Percentiles rank a stretch among this genome's conserved stretches.
These are phyloP conservation scores for Tridacna gigas DNA, from an alignment of 2,888 invertebrate species.

Conservation along the genomic window DNA sequence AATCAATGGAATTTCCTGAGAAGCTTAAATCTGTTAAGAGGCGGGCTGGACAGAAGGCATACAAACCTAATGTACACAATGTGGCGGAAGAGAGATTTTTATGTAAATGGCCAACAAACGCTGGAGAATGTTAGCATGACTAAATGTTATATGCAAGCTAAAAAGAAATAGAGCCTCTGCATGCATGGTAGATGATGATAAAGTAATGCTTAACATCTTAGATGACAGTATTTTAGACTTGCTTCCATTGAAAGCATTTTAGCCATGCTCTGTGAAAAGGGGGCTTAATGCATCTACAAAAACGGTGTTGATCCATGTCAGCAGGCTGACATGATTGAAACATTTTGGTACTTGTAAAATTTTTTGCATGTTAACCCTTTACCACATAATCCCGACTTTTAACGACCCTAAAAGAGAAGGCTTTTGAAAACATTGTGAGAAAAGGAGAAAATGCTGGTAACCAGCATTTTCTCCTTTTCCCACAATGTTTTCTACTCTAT, in stretches of 20 bases:
- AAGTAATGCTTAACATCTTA: too few relatives aligned
- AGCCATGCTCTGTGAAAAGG: too few relatives aligned
- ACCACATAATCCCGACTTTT: too few relatives aligned
- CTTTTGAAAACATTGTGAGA: not conserved
- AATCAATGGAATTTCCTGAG: slow-evolving; percentile 38
- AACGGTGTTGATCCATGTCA: too few relatives aligned
- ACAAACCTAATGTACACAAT: slow-evolving; percentile 28
- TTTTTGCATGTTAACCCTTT: too few relatives aligned
- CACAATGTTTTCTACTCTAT: not conserved
- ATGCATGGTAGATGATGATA: not conserved
- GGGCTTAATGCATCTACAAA: too few relatives aligned
- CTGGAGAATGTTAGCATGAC: not conserved
- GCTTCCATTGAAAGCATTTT: too few relatives aligned
- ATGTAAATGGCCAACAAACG: slow-evolving; percentile 47
- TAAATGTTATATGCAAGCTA: not conserved
- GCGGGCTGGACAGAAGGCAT: slow-evolving; percentile 18
- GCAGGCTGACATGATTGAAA: too few relatives aligned
- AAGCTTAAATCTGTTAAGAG: slow-evolving; percentile 34
- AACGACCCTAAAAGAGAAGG: too few relatives aligned
- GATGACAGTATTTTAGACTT: too few relatives aligned
- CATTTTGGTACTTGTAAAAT: too few relatives aligned
- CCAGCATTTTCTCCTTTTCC: not conserved
- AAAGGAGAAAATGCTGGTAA: not conserved
- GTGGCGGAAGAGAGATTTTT: slow-evolving; percentile 30
- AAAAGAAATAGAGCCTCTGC: not conserved